Evolutionary conservation across 2,797 vertebrate species (phyloP), one percentile per base, ranked within the genome.

Genomic region (Sebastes cheni): DNA sequence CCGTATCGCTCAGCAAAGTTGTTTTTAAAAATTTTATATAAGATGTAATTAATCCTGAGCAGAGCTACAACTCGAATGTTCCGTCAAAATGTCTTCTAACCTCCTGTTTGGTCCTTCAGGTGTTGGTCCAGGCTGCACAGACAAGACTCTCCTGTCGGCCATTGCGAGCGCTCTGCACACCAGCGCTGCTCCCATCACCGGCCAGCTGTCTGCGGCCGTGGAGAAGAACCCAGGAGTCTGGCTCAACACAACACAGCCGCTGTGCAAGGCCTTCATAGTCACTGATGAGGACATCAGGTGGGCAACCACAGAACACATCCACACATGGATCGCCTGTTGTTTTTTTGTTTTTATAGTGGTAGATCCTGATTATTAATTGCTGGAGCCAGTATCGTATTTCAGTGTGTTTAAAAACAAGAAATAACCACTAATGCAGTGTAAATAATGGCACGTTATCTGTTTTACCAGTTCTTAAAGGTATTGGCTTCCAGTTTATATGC

Each of bases 141-240:
- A 99, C 2, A 99, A 99, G 92, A 99, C 98, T 0, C 96, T 99
- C 4, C 94, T 99, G 36, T 99, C 99, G 0, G 98, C 99, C 0
- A 99, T 99, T 0, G 98, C 99, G 1, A 99, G 99, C 1, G 99
- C 99, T 1, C 96, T 99, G 68, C 99, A 99, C 94, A 99, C 98
- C 5, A 99, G 98, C 75, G 97, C 97, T 0, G 97, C 98, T 88
- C 98, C 99, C 59, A 99, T 99, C 94, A 99, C 98, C 0, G 98
- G 99, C 1, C 98, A 99, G 93, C 96, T 99, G 42, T 99, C 99
- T 0, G 98, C 98, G 0, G 99, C 98, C 0, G 98, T 99, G 58
- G 98, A 99, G 94, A 99, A 99, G 94, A 99, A 99, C 89, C 99
- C 99, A 0, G 98, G 98, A 0, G 98, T 99, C 0, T 99, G 99